These are phyloP conservation scores for Ophion ventricosus DNA, from an alignment of 2,888 invertebrate species.

Conservation along the genomic window DNA sequence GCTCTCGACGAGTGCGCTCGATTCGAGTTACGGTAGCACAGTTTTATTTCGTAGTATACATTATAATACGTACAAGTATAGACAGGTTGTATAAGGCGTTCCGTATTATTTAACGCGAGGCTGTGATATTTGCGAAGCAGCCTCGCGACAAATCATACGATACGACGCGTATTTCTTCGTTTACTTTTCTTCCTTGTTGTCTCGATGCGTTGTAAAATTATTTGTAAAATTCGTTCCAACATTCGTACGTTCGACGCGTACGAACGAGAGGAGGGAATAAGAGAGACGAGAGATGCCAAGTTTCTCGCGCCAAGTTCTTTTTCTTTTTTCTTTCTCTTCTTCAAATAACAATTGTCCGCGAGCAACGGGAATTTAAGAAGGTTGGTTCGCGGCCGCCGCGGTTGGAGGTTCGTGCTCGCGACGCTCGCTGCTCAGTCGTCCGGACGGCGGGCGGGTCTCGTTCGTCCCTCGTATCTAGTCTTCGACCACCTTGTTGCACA, in stretches of 20 bases:
- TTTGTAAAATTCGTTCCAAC: no score
- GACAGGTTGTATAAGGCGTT: slow-evolving; percentile 76
- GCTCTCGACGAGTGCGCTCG: slow-evolving; percentile 73
- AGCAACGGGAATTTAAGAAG: slow-evolving; percentile 57
- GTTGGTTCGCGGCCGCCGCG: slow-evolving; percentile 6
- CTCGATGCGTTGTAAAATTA: no score
- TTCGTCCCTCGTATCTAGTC: slow-evolving; percentile 52
- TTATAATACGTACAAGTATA: slow-evolving; percentile 32
- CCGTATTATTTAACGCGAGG: slow-evolving; percentile 48
- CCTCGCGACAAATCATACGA: slow-evolving; percentile 68
- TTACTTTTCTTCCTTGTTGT: slow-evolving; percentile 53
- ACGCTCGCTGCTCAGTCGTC: slow-evolving; percentile 45
- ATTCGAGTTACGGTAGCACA: slow-evolving; percentile 77
- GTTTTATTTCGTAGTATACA: slow-evolving; percentile 56
- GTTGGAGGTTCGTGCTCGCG: slow-evolving; percentile 23
- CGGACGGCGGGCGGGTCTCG: slow-evolving; percentile 44
- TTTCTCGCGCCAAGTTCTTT: slow-evolving; percentile 38
- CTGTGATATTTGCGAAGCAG: no score
- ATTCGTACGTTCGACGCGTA: slow-evolving; percentile 13
- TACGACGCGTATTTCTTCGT: slow-evolving; percentile 60
- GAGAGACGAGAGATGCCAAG: slow-evolving; percentile 40
- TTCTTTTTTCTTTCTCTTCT: slow-evolving; percentile 29
- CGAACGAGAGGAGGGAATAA: slow-evolving; percentile 46
- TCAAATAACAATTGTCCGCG: slow-evolving; percentile 4
- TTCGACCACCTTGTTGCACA: slow-evolving; percentile 87